Evolutionary conservation across 2,888 invertebrate genomes (phyloP), one percentile per base, ranked within the genome.

Genomic region (Panzeria rudis): DNA sequence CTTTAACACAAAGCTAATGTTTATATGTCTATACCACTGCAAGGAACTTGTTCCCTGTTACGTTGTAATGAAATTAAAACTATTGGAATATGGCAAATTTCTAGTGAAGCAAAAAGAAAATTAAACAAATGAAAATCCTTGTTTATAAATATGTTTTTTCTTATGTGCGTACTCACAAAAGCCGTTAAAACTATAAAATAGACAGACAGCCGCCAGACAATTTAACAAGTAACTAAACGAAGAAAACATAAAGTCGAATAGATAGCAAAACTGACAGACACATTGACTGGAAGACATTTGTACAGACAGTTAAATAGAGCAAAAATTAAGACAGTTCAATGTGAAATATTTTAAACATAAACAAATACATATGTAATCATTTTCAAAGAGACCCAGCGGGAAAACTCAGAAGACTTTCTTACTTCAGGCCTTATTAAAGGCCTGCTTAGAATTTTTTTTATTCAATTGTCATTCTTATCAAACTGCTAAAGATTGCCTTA

Each of bases 141-240:
- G 35, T 13, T 41, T 41, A 15, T 15, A 0, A 15, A 41, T 41
- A 15, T 15, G 41, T 4, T 35, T 35, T 35, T 29, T 29, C 5
- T 15, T 15, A 15, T 41, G 15, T 41, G 41, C 41, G 41, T 38
- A 38, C 38, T 4, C 9, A 38, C 2, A 13, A 38, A 38, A 13
- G n/a, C 38, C 2, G 38, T 68, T 68, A 77, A 77, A 66, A 41
- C 29, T 41, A 15, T 41, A 64, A 41, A 68, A 47, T 59, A 77
- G 59, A 77, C 77, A 77, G 68, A 77, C 68, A 68, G 17, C 41
- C 13, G 41, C 15, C 41, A 41, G 41, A 41, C 13, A 15, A 41
- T 64, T 69, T 44, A 76, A 75, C 75, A 82, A 69, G 64, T 29
- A 77, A 66, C 4, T 35, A 54, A 20, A 20, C 6, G 50, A 15